phyloP scores from a whole-genome alignment of 2,113 vertebrate species.

The Dasyornis broadbenti region DNA sequence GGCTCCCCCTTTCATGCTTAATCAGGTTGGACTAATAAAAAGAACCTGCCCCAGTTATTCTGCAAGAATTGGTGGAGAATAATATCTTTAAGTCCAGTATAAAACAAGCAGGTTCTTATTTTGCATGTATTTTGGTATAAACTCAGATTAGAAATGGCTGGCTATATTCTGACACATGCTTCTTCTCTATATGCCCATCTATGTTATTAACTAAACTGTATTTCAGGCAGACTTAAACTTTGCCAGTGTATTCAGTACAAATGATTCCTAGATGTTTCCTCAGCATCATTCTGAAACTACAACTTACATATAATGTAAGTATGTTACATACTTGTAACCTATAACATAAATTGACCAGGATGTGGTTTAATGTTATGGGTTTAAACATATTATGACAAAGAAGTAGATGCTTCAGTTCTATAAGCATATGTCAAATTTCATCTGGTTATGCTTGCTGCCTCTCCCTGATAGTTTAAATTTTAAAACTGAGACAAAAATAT shows the following conservation, averaged over 20 bases:
- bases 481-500: neutral
- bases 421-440: neutral
- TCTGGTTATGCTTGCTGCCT: neutral
- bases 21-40: neutral
- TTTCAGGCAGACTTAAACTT: neutral
- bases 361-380: neutral
- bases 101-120: constrained; percentile 8
- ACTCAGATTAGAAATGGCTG: neutral
- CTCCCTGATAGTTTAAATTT: neutral
- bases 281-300: neutral
- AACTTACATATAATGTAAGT: neutral
- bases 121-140: neutral
- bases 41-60: neutral
- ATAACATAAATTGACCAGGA: neutral
- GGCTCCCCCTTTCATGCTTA: neutral
- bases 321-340: too few species aligned
- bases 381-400: neutral
- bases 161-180: neutral
- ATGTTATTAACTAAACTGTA: neutral
- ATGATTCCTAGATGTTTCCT: neutral
- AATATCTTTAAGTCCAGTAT: neutral
- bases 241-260: neutral
- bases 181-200: neutral
- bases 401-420: neutral
- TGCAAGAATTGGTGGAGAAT: neutral